Evolutionary conservation across 2,797 vertebrate species (phyloP).

Genomic region (Halcyon chelicuti): DNA sequence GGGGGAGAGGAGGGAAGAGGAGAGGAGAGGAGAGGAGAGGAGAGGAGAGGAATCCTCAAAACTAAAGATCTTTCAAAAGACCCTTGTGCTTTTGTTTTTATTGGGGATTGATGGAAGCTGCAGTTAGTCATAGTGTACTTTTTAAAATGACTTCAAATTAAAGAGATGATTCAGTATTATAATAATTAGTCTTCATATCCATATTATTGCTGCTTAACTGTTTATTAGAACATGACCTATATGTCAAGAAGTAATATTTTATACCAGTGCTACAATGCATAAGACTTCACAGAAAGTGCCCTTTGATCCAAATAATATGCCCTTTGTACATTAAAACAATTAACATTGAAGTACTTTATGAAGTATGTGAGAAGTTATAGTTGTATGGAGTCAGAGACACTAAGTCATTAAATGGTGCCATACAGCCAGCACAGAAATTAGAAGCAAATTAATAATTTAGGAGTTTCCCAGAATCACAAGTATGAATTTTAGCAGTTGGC

Average conservation of each 20-base stretch:
- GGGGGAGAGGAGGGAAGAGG: no score
- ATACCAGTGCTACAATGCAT: neutral
- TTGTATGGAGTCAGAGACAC: constrained; percentile 47
- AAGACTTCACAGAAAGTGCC: constrained; percentile 25
- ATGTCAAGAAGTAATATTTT: constrained; percentile 36
- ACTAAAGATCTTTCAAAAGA: neutral
- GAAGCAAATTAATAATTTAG: neutral
- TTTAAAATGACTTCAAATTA: constrained; percentile 9
- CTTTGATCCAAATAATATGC: constrained; percentile 71
- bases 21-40: no score
- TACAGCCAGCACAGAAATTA: constrained; percentile 68
- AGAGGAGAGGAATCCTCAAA: neutral
- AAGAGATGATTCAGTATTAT: constrained; percentile 13
- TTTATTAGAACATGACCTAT: constrained; percentile 15
- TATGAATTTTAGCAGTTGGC: neutral
- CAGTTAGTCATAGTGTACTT: neutral
- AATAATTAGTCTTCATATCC: constrained; percentile 6
- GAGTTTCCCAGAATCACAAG: neutral
- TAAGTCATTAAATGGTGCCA: constrained; percentile 75
- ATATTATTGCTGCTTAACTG: neutral
- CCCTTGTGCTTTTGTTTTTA: neutral
- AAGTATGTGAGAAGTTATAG: constrained; percentile 69
- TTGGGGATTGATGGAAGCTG: neutral
- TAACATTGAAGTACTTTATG: constrained; percentile 60
- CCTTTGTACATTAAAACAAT: constrained; percentile 53